Evolutionary conservation across 2,888 invertebrate species (phyloP), one percentile per base, ranked within the genome.

Genomic region (Latrodectus elegans): DNA sequence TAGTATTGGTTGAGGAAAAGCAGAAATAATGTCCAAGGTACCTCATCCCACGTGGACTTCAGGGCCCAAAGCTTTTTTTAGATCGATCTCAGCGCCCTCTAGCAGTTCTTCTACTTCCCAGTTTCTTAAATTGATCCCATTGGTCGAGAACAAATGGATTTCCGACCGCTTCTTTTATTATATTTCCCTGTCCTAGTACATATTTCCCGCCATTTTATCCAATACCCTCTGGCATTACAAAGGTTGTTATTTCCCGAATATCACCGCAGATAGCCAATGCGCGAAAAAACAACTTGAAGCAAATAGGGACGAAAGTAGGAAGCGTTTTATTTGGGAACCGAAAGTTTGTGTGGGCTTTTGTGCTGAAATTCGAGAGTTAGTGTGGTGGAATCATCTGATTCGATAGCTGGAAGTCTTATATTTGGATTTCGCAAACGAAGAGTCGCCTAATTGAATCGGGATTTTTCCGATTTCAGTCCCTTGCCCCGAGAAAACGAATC

Each of bases 61-160:
- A 6, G 38, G 38, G 52, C 80, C 73, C 70, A 85, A 79, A 85
- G 85, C 76, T 78, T 80, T 85, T 80, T 81, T 86, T 81, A 72
- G 80, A 86, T 86, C 86, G 81, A 86, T 86, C 86, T 86, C 52
- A 80, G 86, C 80, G 53, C 86, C 86, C 86, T 85, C 85, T 81
- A 86, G 80, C 80, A 76, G 80, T 86, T 81, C 76, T 71, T 75
- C 76, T 67, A 81, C 80, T 75, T 86, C 86, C 86, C 80, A 86
- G 86, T 81, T 86, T 86, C 86, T 81, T 80, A 80, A 86, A 86
- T 86, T 86, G 86, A 86, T 86, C 81, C 86, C 72, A 76, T 86
- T 86, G 80, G 80, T 76, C 49, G 80, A 75, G 71, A 81, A 86
- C 79, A 81, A 86, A 86, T 86, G 86, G 86, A 86, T 86, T 86